These are phyloP conservation scores for Eueremaeus valkanovi DNA, from an alignment of 2,888 invertebrate genomes.

Conservation along the genomic window DNA sequence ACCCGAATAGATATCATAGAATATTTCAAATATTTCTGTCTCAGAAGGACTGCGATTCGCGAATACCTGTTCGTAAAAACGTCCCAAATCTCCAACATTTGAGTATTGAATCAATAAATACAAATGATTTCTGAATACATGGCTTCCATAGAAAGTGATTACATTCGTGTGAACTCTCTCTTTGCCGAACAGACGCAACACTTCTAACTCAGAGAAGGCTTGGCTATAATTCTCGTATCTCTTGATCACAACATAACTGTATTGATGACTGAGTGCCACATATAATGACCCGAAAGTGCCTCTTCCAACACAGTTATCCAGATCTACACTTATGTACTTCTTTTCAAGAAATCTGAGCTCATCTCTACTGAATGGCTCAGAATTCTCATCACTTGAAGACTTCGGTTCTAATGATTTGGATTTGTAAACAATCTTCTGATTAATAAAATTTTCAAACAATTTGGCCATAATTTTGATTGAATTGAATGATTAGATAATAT, in stretches of 20 bases:
- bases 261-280: constrained; percentile 3
- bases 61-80: background rate
- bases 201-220: background rate
- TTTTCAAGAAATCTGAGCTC: background rate
- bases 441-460: too few relatives aligned
- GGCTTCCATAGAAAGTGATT: background rate
- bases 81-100: background rate
- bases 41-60: background rate
- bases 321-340: background rate
- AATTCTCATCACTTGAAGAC: too few relatives aligned
- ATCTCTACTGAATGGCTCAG: background rate
- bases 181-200: background rate
- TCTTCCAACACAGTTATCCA: constrained; percentile 8
- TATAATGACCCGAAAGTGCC: background rate
- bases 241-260: background rate
- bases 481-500: too few relatives aligned
- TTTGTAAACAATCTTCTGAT: too few relatives aligned
- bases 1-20: background rate
- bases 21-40: background rate
- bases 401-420: too few relatives aligned
- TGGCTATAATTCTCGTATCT: background rate
- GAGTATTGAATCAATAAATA: background rate
- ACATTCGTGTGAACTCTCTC: background rate
- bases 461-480: too few relatives aligned
- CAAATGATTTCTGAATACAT: background rate